Conservation (phyloP, 2,797 vertebrate species). For the Intellagama lesueurii region DNA sequence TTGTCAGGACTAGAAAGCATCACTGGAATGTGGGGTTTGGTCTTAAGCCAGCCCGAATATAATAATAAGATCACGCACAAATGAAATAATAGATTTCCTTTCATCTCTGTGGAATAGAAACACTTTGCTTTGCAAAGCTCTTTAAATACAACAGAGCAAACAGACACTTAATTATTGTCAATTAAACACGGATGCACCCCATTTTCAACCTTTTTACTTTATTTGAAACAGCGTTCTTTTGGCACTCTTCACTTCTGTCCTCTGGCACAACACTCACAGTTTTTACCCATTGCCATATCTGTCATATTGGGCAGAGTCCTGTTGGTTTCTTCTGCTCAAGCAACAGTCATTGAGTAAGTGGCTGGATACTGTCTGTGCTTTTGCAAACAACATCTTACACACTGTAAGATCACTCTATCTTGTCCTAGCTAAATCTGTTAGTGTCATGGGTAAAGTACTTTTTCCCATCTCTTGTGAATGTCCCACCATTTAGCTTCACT, state of each 20-base stretch:
- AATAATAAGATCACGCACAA: slow-evolving; percentile 25
- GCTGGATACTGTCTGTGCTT: too few species aligned
- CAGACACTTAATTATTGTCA: slow-evolving; percentile 4
- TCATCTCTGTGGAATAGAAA: slow-evolving; percentile 25
- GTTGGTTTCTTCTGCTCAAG: too few species aligned
- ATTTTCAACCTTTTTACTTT: background rate
- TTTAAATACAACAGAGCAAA: slow-evolving; percentile 36
- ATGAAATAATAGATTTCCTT: background rate
- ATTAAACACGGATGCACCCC: slow-evolving; percentile 37
- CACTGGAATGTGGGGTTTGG: background rate
- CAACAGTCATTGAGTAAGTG: too few species aligned
- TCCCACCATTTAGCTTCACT: too few species aligned
- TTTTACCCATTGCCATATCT: background rate
- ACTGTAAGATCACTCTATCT: too few species aligned
- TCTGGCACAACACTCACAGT: background rate
- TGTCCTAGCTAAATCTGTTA: too few species aligned
- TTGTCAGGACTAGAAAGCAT: background rate
- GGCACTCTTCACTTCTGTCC: background rate
- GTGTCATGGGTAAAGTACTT: too few species aligned
- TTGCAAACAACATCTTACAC: too few species aligned
- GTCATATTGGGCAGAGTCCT: too few species aligned
- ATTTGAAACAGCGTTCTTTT: slow-evolving; percentile 18
- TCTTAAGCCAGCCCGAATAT: background rate
- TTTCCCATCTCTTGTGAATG: too few species aligned
- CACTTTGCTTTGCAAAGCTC: slow-evolving; percentile 49